A percentile compares a stretch with the other conserved stretches of the same genome.
Evolutionary conservation across 2,888 invertebrate species (phyloP).

Genomic region (Nematopogon swammerdamellus): DNA sequence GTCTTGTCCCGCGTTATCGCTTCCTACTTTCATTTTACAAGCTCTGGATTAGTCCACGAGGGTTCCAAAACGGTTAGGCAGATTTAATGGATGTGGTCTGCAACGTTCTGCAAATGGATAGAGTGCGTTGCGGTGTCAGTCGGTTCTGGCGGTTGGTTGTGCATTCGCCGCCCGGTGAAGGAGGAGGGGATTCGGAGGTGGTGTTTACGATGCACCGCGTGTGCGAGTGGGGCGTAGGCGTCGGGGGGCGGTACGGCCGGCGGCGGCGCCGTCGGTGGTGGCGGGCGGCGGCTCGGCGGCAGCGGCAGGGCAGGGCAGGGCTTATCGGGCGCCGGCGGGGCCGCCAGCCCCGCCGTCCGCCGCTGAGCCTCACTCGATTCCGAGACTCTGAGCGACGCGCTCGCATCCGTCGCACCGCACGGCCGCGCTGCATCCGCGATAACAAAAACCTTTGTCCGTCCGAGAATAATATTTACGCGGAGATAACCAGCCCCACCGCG

Average conservation of each 20-base stretch:
- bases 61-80: too few relatives aligned
- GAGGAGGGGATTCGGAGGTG: constrained; percentile 32
- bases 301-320: too few relatives aligned
- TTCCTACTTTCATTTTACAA: too few relatives aligned
- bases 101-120: too few relatives aligned
- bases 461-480: constrained; percentile 50
- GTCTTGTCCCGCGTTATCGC: not conserved
- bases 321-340: constrained; percentile 55
- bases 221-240: constrained; percentile 53
- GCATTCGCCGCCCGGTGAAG: constrained; percentile 1
- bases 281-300: constrained; percentile 55
- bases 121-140: too few relatives aligned
- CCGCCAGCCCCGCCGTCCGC: constrained; percentile 35
- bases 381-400: not conserved
- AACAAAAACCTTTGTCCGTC: constrained; percentile 58
- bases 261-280: constrained; percentile 44
- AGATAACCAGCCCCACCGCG: constrained; percentile 25
- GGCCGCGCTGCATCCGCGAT: constrained; percentile 19
- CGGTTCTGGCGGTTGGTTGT: not conserved
- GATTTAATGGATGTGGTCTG: too few relatives aligned
- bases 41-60: too few relatives aligned
- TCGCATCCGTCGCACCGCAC: not conserved
- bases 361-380: constrained; percentile 49
- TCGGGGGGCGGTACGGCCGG: constrained; percentile 54
- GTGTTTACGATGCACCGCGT: constrained; percentile 40